These are phyloP conservation scores for Neoscelio sp. DNA, from an alignment of 2,888 invertebrate genomes.

Conservation along the genomic window DNA sequence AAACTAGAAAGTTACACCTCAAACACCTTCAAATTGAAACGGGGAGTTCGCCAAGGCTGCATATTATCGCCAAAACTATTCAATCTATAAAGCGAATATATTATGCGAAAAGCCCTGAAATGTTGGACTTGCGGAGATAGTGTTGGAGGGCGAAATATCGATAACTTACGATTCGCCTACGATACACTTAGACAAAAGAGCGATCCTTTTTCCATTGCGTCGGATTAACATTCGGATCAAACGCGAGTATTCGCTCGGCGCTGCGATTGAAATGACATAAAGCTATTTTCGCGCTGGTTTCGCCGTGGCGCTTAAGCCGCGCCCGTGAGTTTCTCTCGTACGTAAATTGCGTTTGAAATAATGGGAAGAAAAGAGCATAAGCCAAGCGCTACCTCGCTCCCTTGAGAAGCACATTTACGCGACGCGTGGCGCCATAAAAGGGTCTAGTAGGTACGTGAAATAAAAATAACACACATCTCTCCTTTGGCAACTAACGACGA, in stretches of 20 bases:
- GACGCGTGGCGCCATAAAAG: conserved; percentile 40
- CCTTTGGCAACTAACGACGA: conserved; percentile 41
- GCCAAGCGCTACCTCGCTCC: conserved; percentile 36
- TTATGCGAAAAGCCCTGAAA: too few relatives aligned
- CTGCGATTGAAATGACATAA: conserved; percentile 42
- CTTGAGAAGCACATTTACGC: conserved; percentile 41
- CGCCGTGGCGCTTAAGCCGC: conserved; percentile 35
- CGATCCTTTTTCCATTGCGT: conserved; percentile 55
- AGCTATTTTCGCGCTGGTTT: conserved; percentile 44
- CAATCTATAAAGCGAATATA: conserved; percentile 3
- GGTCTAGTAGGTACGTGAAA: conserved; percentile 23
- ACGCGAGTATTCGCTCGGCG: conserved; percentile 37
- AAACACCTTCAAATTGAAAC: background rate
- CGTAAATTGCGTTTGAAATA: conserved; percentile 59
- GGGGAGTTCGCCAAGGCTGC: conserved; percentile 12
- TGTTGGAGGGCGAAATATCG: too few relatives aligned
- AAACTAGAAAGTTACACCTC: background rate
- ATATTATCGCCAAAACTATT: background rate
- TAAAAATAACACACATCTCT: conserved; percentile 17
- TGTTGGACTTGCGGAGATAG: too few relatives aligned
- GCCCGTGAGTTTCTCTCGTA: conserved; percentile 43
- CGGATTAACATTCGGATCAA: conserved; percentile 61
- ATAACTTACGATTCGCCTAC: conserved; percentile 68
- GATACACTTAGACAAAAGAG: conserved; percentile 70
- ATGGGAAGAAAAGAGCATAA: conserved; percentile 53